Base-by-base conservation (phyloP, 2,113 vertebrate species). In the Gorilla gorilla region DNA sequence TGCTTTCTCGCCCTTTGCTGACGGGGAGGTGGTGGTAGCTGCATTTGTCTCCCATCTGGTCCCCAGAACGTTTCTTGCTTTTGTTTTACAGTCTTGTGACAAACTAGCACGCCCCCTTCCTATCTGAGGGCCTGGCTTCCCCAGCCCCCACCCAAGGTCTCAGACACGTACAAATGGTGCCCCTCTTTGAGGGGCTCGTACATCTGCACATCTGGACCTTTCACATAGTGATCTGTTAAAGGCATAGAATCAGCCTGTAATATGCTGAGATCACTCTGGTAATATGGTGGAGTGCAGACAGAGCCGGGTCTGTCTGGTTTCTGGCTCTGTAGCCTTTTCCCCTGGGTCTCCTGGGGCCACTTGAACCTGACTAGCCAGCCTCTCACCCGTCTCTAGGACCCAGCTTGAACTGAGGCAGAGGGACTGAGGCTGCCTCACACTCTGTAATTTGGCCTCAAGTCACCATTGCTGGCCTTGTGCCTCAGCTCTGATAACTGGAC, bases 401-500 rank as follows among this genome's bases (percentile, higher is more conserved):
- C 91, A 82, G 89, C 52, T 35, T 25, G 38, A 23, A 12, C 59
- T 30, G 52, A 93, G 72, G 23, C 81, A 43, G 75, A 92, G 55
- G 85, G 40, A 64, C 73, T 27, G 45, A 80, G 82, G 73, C 89
- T 1, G 22, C 93, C 81, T 96, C 57, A 75, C n/a, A 50, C 22
- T 76, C 57, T 97, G 87, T 93, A 48, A 93, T 86, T 95, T 97
- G 96, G 91, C 93, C 38, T 82, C 78, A 12, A 75, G 70, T 79
- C 75, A 48, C 92, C 59, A 50, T 7, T 18, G 8, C 45, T 95
- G 96, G 93, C 96, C 57, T 89, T 32, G 78, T 86, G 98, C 82
- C 94, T 94, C 48, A 17, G 89, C 72, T 78, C 68, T 89, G 89
- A 97, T 86, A 91, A 88, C 85, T 96, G 97, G 93, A 86, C 89